Percentiles rank a stretch among this genome's conserved stretches.
phyloP scores from a whole-genome alignment of 2,888 invertebrate genomes.

The Creontiades dilutus region DNA sequence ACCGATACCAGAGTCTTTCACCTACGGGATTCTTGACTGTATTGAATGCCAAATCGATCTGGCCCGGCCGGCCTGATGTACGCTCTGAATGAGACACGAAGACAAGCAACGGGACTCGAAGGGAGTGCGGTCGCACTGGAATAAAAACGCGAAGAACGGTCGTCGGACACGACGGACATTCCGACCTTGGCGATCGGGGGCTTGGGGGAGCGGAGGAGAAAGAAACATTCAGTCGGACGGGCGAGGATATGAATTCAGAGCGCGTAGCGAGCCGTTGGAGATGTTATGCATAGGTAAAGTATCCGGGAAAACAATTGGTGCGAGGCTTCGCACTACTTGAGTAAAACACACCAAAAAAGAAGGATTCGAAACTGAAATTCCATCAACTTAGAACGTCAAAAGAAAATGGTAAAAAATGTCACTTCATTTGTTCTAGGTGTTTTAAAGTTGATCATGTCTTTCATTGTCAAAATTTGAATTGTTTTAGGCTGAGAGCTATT shows the following conservation, averaged over 20 bases:
- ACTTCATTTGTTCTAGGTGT: too few relatives aligned
- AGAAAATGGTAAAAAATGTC: too few relatives aligned
- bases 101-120: slow-evolving; percentile 29
- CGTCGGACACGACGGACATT: slow-evolving; percentile 26
- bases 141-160: slow-evolving; percentile 17
- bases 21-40: too few relatives aligned
- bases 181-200: slow-evolving; percentile 2
- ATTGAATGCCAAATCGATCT: too few relatives aligned
- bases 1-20: too few relatives aligned
- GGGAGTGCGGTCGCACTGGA: background rate
- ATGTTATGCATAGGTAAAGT: too few relatives aligned
- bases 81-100: slow-evolving; percentile 24
- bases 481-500: background rate
- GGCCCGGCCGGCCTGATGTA: background rate
- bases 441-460: background rate
- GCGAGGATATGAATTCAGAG: background rate
- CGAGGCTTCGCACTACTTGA: too few relatives aligned
- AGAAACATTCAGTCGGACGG: background rate
- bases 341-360: too few relatives aligned
- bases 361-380: too few relatives aligned
- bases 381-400: too few relatives aligned
- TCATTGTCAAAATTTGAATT: background rate
- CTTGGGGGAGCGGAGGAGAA: background rate
- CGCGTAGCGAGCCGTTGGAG: background rate
- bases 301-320: too few relatives aligned